Evolutionary conservation across 1,140 invertebrate species (phyloP), one percentile per base, ranked within the genome.

Genomic region (Charaxes varanes): DNA sequence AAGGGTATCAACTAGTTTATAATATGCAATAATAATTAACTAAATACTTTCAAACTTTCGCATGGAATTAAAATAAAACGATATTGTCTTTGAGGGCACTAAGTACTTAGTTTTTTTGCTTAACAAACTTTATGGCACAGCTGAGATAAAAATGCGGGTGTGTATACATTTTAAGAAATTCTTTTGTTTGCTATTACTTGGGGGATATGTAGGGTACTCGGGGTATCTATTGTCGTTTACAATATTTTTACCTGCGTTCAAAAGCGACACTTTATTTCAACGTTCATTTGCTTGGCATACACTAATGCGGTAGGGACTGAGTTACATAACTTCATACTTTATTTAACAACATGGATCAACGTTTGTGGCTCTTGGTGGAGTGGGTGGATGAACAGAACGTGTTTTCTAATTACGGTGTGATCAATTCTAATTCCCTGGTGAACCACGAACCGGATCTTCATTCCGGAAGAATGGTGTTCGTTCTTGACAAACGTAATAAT

Each of bases 331-430:
- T 30, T 41, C 13, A 6, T 21, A 16, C n/a, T n/a, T 23, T 16
- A 27, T 27, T 46, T 35, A 11, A 51, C 31, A 23, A 7, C 13
- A 62, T 62, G 61, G 41, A 51, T 28, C 42, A 45, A 21, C 41
- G 40, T 12, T n/a, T 69, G 5, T 76, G 72, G 72, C 26, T 73
- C 7, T 43, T 77, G 7, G 59, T 77, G 4, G 69, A 73, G 34
- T 73, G 62, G 61, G 37, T 66, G 3, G 61, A 64, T 18, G 59
- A 63, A 16, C 23, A 31, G 0, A 50, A 65, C 14, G 26, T 65
- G 3, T 64, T 62, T 30, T 57, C 69, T 2, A 41, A 52, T 32
- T 77, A 73, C 43, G 53, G 53, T 18, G 42, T 73, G 2, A 56
- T 72, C 3, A 66, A 57, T 37, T 31, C 38, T 3, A 36, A 62